Evolutionary conservation across 2,888 invertebrate species (phyloP), one percentile per base, ranked within the genome.

Genomic region (Ochropleura plecta): DNA sequence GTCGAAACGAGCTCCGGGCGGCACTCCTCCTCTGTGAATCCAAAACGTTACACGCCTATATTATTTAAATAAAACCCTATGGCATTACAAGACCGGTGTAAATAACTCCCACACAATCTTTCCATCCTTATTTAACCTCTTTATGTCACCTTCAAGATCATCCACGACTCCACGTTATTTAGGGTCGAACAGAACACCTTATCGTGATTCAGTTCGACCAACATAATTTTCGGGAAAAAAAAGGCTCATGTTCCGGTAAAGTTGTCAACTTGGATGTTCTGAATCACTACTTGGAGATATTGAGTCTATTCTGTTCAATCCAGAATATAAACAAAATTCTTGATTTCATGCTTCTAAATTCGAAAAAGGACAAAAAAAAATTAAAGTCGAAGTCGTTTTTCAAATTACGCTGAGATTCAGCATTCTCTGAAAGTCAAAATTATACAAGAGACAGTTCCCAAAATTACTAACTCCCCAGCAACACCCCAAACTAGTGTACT

Each of bases 1-100:
- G 95, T 99, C 98, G 92, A 98, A 99, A 73, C 98, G 97, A 5
- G 98, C 98, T 18, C 98, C 98, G 0, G 98, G 98, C 2, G 98
- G 98, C 16, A 96, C 95, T 18, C 95, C 92, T 7, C 96, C 96
- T 87, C 98, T 98, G 92, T 10, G 51, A 64, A 69, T 53, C 3
- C 5, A 62, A 44, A 10, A n/a, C 12, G 14, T 30, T 30, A 18
- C 40, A 53, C n/a, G 51, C 51, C 8, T 18, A 51, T 2, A 3
- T 18, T 51, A 51, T 51, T 51, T 51, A 30, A 30, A 30, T 30
- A 30, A 30, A 2, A 30, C 30, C 30, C 30, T 30, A 30, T 30
- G 30, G 30, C 30, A 30, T 30, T 30, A 30, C 30, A 30, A 30
- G 30, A 30, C 30, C 30, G 30, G 30, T 30, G 30, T 57, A 57